Conservation (phyloP, 2,797 vertebrate species). For the Gambusia yucatana region DNA sequence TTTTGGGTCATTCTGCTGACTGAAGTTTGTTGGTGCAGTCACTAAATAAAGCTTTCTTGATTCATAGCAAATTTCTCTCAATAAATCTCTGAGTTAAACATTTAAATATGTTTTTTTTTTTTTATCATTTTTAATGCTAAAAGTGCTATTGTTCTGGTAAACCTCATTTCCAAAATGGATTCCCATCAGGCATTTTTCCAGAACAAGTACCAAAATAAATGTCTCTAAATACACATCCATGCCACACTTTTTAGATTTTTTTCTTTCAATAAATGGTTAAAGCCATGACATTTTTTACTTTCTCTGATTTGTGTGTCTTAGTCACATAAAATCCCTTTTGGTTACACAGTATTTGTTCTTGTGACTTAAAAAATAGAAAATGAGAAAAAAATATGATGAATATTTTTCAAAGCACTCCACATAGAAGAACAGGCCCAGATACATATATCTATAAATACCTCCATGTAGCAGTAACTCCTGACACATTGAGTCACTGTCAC, state of each 20-base stretch:
- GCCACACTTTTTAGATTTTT: background rate
- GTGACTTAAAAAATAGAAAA: background rate
- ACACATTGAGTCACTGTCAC: conserved; percentile 16
- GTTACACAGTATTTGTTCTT: background rate
- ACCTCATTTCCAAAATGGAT: background rate
- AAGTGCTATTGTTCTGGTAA: background rate
- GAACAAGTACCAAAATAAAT: background rate
- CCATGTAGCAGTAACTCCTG: conserved; percentile 9
- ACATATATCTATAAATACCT: background rate
- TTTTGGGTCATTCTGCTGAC: background rate
- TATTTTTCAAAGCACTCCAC: background rate
- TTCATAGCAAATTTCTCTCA: background rate
- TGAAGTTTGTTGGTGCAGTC: background rate
- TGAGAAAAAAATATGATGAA: background rate
- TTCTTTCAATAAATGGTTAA: background rate
- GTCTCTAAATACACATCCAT: background rate
- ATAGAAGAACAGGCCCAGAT: background rate
- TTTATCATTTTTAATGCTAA: background rate
- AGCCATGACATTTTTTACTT: background rate
- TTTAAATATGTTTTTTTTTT: background rate
- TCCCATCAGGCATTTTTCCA: background rate
- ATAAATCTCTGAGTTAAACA: background rate
- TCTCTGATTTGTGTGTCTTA: background rate
- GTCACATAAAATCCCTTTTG: background rate
- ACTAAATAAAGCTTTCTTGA: background rate